Percentiles rank a stretch among this genome's conserved stretches.
Conservation (phyloP, 2,797 vertebrate genomes). For the Pogonophryne albipinna region DNA sequence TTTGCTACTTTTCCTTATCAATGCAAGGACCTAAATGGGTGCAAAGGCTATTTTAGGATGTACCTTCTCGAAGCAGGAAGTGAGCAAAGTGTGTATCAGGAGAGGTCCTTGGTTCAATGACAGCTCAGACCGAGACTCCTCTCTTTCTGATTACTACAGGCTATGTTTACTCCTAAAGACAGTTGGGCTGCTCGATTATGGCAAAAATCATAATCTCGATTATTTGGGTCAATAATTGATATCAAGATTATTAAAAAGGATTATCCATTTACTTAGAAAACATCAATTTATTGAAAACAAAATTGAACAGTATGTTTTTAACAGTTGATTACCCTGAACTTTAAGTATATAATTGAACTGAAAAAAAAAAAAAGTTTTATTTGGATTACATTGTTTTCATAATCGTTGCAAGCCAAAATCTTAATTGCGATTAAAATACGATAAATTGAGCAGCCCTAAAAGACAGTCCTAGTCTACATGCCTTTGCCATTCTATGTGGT, state of each 20-base stretch:
- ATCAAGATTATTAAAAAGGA: no score
- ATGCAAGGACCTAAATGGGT: not conserved
- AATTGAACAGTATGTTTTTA: no score
- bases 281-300: no score
- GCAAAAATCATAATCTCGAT: no score
- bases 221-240: no score
- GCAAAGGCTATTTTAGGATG: not conserved
- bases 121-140: not conserved
- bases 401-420: no score
- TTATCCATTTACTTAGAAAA: no score
- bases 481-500: not conserved
- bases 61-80: slow-evolving; percentile 15
- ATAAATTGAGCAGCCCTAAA: not conserved
- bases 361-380: no score
- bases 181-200: not conserved
- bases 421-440: no score
- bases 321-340: no score
- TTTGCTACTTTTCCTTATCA: not conserved
- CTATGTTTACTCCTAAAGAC: slow-evolving; percentile 23
- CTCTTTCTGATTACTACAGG: slow-evolving; percentile 2
- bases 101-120: not conserved
- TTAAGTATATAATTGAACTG: no score
- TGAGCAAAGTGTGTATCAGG: not conserved
- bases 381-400: no score
- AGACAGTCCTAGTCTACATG: not conserved